Evolutionary conservation across 2,797 vertebrate species (phyloP).

Genomic region (Ficedula albicollis): DNA sequence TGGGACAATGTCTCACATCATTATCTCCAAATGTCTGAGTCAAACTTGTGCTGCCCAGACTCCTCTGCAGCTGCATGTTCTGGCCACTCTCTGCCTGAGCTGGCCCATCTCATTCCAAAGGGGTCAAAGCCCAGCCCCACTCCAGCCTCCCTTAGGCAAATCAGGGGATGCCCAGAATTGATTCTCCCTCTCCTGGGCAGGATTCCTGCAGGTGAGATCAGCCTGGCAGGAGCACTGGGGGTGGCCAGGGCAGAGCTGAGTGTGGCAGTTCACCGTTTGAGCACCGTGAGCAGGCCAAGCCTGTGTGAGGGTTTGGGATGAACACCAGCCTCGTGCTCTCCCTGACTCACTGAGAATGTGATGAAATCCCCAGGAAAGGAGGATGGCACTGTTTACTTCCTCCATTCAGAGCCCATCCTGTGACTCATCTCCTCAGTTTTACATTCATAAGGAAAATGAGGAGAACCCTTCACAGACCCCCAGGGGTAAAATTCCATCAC

Average conservation of each 20-base stretch:
- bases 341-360: no score
- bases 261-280: no score
- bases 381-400: no score
- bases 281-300: no score
- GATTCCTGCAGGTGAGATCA: rapidly evolving
- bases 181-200: not conserved
- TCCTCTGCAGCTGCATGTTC: not conserved
- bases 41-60: not conserved
- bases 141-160: not conserved
- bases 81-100: rapidly evolving
- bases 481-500: not conserved
- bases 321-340: no score
- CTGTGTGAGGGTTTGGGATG: no score
- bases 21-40: not conserved
- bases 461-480: no score
- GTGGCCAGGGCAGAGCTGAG: not conserved
- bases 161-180: not conserved
- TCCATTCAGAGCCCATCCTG: no score
- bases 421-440: no score
- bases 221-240: not conserved
- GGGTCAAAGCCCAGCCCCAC: not conserved
- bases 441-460: no score
- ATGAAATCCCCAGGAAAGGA: no score
- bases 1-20: not conserved
- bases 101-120: not conserved